Evolutionary conservation across 1,140 invertebrate genomes (phyloP), one percentile per base, ranked within the genome.

Genomic region (Dendroctonus valens): DNA sequence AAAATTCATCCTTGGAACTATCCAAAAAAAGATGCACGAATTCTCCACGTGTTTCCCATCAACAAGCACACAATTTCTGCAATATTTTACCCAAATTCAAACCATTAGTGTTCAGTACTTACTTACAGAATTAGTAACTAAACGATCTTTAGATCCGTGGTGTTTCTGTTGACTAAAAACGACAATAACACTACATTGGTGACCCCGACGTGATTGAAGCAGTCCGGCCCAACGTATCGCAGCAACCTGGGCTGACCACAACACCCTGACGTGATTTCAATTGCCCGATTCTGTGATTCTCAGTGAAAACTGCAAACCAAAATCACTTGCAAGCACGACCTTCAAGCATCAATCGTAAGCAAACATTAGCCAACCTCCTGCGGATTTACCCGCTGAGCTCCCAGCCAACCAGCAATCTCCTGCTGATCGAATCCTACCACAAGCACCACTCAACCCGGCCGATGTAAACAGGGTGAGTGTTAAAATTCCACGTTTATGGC

Each of bases 321-420:
- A 1, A 70, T 69, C 67, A 79, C 14, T n/a, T n/a, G n/a, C n/a
- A 53, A 53, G 3, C 79, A 82, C 41, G 59, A 46, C 4, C 52
- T 62, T 0, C 81, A 75, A 78, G 72, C 77, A 57, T 52, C 68
- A 3, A 66, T 75, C 26, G 57, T 82, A 6, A 68, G 39, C 39
- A 58, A 40, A 40, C n/a, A 37, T 12, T 38, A n/a, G 39, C 39
- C 55, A 44, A 58, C 50, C 50, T 4, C 38, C 5, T n/a, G 41
- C 11, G 41, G 41, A 58, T 6, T 6, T 26, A 26, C 50, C 50
- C 50, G 50, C 50, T 4, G 11, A 3, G 50, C 50, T 52, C 50
- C 11, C 50, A 26, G 50, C n/a, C 15, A 52, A 52, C 15, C 15
- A 52, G n/a, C 50, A 26, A 52, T 3, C 50, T 5, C 44, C 44